Conservation (phyloP, 2,797 vertebrate genomes). For the Manis pentadactyla region DNA sequence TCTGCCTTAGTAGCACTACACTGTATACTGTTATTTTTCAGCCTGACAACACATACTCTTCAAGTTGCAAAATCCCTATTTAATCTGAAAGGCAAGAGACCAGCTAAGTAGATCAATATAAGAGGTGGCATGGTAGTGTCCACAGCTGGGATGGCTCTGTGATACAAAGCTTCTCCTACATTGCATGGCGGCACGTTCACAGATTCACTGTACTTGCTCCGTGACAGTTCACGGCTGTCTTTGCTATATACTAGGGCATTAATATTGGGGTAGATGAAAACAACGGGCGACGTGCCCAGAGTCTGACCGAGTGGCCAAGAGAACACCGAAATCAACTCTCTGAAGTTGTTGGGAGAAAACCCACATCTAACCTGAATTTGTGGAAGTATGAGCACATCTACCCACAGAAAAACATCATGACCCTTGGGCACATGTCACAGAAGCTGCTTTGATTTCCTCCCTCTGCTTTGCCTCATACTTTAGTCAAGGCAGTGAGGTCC, state of each 20-base stretch:
- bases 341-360: not conserved
- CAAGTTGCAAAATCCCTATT: not conserved
- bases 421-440: not conserved
- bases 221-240: not conserved
- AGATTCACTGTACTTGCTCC: not conserved
- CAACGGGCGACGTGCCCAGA: not conserved
- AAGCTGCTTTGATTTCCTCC: not conserved
- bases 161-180: not conserved
- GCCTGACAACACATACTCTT: not conserved
- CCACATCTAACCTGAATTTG: not conserved
- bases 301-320: not conserved
- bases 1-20: not conserved
- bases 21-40: not conserved
- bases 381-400: not conserved
- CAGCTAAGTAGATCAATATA: not conserved
- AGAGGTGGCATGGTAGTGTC: not conserved
- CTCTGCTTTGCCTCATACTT: not conserved
- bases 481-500: not conserved
- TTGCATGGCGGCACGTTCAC: not conserved
- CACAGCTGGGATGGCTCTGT: not conserved
- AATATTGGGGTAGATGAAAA: not conserved
- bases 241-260: not conserved
- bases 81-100: not conserved
- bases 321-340: not conserved
- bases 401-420: not conserved